Conservation (phyloP, 2,113 vertebrate species). For the Vimba vimba region DNA sequence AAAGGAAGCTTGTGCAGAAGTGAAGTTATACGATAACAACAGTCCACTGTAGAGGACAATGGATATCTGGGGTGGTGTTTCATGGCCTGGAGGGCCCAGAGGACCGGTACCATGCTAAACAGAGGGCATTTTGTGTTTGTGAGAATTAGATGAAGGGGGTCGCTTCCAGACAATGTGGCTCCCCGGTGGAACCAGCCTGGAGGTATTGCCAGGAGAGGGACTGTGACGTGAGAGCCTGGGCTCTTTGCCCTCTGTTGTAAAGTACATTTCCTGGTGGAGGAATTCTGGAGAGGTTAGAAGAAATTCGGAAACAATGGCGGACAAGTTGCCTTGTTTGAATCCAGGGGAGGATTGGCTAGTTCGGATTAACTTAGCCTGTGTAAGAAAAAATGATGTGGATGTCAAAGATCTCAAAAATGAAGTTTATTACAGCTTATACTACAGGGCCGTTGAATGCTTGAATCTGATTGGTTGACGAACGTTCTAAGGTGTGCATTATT, state of each 20-base stretch:
- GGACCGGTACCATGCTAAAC: conserved; percentile 42
- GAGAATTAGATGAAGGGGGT: conserved; percentile 49
- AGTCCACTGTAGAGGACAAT: conserved; percentile 16
- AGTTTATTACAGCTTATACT: too few species aligned
- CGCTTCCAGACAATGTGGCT: conserved; percentile 53
- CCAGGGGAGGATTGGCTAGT: conserved; percentile 56
- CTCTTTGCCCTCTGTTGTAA: conserved; percentile 71
- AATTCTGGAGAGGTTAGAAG: conserved; percentile 75
- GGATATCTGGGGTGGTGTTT: conserved; percentile 33
- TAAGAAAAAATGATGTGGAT: too few species aligned
- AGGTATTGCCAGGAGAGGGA: conserved; percentile 51
- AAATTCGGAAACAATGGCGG: conserved; percentile 74
- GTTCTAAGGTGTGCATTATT: too few species aligned
- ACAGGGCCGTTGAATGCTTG: too few species aligned
- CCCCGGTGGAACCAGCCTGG: conserved; percentile 61
- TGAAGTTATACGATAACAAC: conserved; percentile 28
- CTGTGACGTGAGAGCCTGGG: conserved; percentile 58
- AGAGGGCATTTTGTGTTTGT: conserved; percentile 43
- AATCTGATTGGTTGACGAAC: too few species aligned
- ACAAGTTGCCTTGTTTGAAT: conserved; percentile 62
- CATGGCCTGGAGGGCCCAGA: conserved; percentile 22
- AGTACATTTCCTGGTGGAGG: conserved; percentile 79
- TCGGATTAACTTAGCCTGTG: background rate
- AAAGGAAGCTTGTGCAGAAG: conserved; percentile 11
- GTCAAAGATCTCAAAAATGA: too few species aligned